These are phyloP conservation scores for Drosophila navojoa DNA, from an alignment of 1,140 invertebrate species.

Conservation along the genomic window DNA sequence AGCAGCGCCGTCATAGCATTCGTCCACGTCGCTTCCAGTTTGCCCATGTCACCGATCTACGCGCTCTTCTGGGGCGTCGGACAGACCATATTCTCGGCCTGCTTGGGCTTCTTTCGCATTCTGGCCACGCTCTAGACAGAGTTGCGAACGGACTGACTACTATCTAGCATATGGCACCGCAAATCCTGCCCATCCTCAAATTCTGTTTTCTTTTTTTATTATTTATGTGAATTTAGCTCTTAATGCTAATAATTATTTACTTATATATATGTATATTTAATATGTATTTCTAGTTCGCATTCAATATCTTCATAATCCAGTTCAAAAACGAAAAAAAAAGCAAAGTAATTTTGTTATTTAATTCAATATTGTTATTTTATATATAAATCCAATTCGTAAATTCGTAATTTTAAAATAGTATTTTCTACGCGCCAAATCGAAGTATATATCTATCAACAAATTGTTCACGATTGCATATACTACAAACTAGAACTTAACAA, in stretches of 20 bases:
- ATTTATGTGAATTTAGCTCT: slow-evolving; percentile 3
- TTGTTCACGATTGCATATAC: slow-evolving; percentile 32
- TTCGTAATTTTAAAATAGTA: slow-evolving; percentile 1
- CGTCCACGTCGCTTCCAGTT: slow-evolving; percentile 94
- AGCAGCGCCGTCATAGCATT: slow-evolving; percentile 97
- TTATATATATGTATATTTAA: slow-evolving; percentile 3
- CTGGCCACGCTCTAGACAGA: slow-evolving; percentile 90
- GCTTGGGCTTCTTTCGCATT: slow-evolving; percentile 96
- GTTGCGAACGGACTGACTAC: slow-evolving; percentile 38
- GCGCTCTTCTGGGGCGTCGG: slow-evolving; percentile 96
- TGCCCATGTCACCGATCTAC: slow-evolving; percentile 95
- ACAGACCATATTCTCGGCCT: slow-evolving; percentile 94
- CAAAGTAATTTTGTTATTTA: background rate
- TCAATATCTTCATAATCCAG: background rate
- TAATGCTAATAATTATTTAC: slow-evolving; percentile 11
- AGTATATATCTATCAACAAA: slow-evolving; percentile 30
- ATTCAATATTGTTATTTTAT: slow-evolving; percentile 4
- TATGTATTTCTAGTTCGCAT: slow-evolving; percentile 10
- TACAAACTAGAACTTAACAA: slow-evolving; percentile 18
- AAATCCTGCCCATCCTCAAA: background rate
- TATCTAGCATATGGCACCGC: slow-evolving; percentile 7
- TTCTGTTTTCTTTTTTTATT: background rate
- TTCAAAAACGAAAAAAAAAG: background rate
- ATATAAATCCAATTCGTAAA: background rate
- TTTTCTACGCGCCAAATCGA: slow-evolving; percentile 21